phyloP scores from a whole-genome alignment of 1,140 invertebrate genomes.

The Helicorthomorpha holstii region DNA sequence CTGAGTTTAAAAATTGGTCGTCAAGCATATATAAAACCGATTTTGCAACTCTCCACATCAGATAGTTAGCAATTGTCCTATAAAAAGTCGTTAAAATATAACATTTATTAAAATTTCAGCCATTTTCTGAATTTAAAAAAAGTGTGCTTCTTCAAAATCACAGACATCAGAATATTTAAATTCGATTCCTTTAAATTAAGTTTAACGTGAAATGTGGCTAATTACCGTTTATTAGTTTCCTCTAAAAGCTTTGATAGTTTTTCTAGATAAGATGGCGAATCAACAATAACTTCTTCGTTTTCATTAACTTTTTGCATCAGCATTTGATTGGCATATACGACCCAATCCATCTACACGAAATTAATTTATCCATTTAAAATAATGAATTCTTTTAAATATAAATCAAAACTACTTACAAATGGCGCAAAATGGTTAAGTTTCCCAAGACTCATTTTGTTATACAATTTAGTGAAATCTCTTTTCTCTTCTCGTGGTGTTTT shows the following conservation, averaged over 20 bases:
- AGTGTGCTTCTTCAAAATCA: too few relatives aligned
- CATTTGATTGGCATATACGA: slow-evolving; percentile 14
- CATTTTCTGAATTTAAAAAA: too few relatives aligned
- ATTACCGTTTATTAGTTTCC: slow-evolving; percentile 13
- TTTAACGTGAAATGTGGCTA: not conserved
- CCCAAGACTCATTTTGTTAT: slow-evolving; percentile 7
- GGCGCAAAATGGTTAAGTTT: slow-evolving; percentile 7
- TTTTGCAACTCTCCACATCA: slow-evolving; percentile 24
- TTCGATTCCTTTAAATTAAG: not conserved
- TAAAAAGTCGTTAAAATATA: not conserved
- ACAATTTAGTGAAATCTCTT: slow-evolving; percentile 59
- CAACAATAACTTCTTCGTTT: slow-evolving; percentile 24
- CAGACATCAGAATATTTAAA: not conserved
- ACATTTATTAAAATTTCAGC: too few relatives aligned
- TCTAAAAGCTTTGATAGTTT: slow-evolving; percentile 19
- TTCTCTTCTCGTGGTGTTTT: slow-evolving; percentile 79
- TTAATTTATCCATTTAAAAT: not conserved
- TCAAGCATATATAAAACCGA: slow-evolving; percentile 28
- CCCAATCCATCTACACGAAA: slow-evolving; percentile 25
- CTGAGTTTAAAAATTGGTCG: slow-evolving; percentile 47
- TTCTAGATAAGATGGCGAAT: slow-evolving; percentile 25
- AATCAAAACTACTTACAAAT: not conserved
- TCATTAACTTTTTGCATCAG: slow-evolving; percentile 10
- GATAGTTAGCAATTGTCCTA: slow-evolving; percentile 26
- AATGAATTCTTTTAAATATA: not conserved